A percentile compares a stretch with the other conserved stretches of the same genome.
phyloP scores from a whole-genome alignment of 2,797 vertebrate species.

The Danio albolineatus region DNA sequence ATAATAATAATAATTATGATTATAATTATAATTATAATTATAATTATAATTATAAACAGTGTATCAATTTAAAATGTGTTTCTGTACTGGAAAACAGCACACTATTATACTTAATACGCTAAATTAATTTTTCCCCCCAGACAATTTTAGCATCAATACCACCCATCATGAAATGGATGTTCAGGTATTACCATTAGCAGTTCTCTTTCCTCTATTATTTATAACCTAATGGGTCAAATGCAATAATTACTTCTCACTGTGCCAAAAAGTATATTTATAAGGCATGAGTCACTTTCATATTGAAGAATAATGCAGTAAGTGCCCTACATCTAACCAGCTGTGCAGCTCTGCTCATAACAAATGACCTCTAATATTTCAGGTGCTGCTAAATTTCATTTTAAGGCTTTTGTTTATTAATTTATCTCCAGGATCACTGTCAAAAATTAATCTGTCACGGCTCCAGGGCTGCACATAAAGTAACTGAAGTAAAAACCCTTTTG shows the following conservation, averaged over 20 bases:
- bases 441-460: neutral
- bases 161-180: neutral
- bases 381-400: neutral
- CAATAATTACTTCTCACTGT: constrained; percentile 1
- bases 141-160: neutral
- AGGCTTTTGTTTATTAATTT: constrained; percentile 4
- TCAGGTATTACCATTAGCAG: neutral
- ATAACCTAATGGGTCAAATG: neutral
- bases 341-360: neutral
- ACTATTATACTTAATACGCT: too few relatives aligned
- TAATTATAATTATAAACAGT: too few relatives aligned
- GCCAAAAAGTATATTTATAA: neutral
- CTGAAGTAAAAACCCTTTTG: neutral
- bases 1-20: too few relatives aligned
- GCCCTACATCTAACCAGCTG: neutral
- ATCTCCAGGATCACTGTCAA: neutral
- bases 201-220: neutral
- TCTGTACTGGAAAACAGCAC: too few relatives aligned
- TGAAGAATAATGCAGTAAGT: neutral
- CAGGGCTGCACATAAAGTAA: neutral
- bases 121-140: too few relatives aligned
- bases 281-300: neutral
- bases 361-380: neutral
- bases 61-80: too few relatives aligned
- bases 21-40: too few relatives aligned